Evolutionary conservation across 2,113 vertebrate species (phyloP).

Genomic region (Paraplagusia blochii): DNA sequence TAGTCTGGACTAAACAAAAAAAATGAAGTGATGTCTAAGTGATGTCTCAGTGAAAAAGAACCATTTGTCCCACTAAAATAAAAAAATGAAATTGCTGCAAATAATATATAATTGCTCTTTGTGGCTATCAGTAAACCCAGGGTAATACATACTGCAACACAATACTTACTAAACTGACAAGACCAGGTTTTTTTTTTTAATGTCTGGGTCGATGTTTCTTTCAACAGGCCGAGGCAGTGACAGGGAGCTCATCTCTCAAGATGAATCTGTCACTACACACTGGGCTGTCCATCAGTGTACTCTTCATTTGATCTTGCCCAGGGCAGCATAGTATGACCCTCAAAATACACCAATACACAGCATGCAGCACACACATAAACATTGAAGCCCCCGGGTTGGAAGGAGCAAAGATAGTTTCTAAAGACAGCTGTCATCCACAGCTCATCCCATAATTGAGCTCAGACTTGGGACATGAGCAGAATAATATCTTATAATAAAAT

Average conservation of each 20-base stretch:
- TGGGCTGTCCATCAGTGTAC: slow-evolving; percentile 53
- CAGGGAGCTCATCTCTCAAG: slow-evolving; percentile 62
- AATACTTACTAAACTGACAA: slow-evolving; percentile 27
- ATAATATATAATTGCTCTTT: too few species aligned
- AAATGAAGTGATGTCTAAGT: too few species aligned
- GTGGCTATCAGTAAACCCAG: too few species aligned
- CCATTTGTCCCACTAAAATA: too few species aligned
- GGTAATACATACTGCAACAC: too few species aligned
- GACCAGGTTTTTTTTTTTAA: slow-evolving; percentile 41
- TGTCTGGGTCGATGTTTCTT: slow-evolving; percentile 56
- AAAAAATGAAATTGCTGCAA: too few species aligned
- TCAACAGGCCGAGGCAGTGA: slow-evolving; percentile 28
- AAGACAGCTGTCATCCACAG: slow-evolving; percentile 57
- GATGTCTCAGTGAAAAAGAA: slow-evolving; percentile 1
- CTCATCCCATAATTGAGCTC: slow-evolving; percentile 6
- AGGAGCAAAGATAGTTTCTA: slow-evolving; percentile 39
- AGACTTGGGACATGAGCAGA: slow-evolving; percentile 16
- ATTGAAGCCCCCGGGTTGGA: slow-evolving; percentile 33
- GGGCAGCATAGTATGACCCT: slow-evolving; percentile 53
- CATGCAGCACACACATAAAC: slow-evolving; percentile 35
- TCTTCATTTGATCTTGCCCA: slow-evolving; percentile 36
- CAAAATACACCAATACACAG: slow-evolving; percentile 51
- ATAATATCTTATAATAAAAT: too few species aligned
- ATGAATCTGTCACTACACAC: slow-evolving; percentile 43
- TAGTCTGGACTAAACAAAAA: slow-evolving; percentile 8